phyloP scores from a whole-genome alignment of 2,797 vertebrate species.

The Pangasius macronema region DNA sequence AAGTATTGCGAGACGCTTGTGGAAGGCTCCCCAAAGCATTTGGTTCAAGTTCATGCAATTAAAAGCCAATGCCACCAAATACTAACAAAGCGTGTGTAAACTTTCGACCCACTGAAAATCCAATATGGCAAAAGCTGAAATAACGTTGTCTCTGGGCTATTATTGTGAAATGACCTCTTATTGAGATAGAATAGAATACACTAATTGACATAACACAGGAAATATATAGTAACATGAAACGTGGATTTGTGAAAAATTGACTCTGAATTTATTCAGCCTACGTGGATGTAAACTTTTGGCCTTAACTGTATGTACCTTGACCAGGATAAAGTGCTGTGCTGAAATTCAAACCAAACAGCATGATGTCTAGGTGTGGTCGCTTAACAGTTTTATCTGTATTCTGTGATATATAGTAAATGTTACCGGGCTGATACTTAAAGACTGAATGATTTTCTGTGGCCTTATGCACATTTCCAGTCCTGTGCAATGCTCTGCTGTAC shows the following conservation, averaged over 20 bases:
- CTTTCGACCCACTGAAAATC: too few relatives aligned
- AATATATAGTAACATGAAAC: too few relatives aligned
- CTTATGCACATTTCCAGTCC: neutral
- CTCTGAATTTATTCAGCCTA: too few relatives aligned
- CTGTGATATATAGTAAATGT: neutral
- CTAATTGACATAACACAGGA: too few relatives aligned
- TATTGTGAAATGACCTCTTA: too few relatives aligned
- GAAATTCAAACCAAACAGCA: neutral
- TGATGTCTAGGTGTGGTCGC: neutral
- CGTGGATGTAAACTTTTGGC: neutral
- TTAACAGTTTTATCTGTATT: too few relatives aligned
- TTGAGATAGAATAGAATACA: too few relatives aligned
- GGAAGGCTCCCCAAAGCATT: neutral
- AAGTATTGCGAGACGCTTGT: neutral
- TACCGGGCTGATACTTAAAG: neutral
- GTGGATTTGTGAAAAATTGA: too few relatives aligned
- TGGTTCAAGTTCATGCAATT: neutral
- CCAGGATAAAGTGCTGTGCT: neutral
- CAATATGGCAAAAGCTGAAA: too few relatives aligned
- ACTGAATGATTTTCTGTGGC: neutral
- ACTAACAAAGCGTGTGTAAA: too few relatives aligned
- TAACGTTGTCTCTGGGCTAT: too few relatives aligned
- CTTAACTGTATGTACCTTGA: neutral
- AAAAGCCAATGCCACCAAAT: neutral
- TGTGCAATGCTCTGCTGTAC: neutral